A percentile compares a stretch with the other conserved stretches of the same genome.
These are phyloP conservation scores for Papilio xuthus DNA, from an alignment of 1,140 invertebrate species.

Conservation along the genomic window DNA sequence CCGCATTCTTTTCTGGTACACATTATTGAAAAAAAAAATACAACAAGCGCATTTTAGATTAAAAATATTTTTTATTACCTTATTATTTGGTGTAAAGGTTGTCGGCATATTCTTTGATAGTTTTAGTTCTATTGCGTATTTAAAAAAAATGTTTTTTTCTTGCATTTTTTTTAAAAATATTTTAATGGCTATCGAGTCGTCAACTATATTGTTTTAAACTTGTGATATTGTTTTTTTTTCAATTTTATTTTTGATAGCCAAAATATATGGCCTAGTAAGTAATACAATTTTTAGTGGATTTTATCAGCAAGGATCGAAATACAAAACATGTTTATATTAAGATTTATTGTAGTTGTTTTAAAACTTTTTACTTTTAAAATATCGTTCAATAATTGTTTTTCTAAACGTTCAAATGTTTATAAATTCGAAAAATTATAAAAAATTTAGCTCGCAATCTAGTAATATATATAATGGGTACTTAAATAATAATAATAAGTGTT, in stretches of 20 bases:
- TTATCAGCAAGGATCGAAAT: not conserved
- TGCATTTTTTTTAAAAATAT: not conserved
- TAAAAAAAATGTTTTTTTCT: not conserved
- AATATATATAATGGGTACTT: not conserved
- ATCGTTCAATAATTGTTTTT: not conserved
- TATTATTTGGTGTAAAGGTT: too few species aligned
- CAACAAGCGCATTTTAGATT: too few species aligned
- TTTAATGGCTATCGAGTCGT: not conserved
- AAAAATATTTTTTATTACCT: too few species aligned
- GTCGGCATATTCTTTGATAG: too few species aligned
- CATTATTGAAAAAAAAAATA: too few species aligned
- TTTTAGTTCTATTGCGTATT: too few species aligned
- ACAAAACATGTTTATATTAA: not conserved
- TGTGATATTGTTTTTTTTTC: not conserved
- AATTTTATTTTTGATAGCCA: not conserved
- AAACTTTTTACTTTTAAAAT: not conserved
- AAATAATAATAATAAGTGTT: not conserved
- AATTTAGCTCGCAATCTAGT: not conserved
- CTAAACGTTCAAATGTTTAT: too few species aligned
- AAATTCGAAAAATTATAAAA: too few species aligned
- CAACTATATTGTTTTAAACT: not conserved
- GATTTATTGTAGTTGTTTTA: too few species aligned
- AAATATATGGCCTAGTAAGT: not conserved
- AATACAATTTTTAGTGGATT: not conserved
- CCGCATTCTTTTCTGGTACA: too few species aligned